Conservation (phyloP, 2,888 invertebrate species). For the Caenorhabditis virilis region DNA sequence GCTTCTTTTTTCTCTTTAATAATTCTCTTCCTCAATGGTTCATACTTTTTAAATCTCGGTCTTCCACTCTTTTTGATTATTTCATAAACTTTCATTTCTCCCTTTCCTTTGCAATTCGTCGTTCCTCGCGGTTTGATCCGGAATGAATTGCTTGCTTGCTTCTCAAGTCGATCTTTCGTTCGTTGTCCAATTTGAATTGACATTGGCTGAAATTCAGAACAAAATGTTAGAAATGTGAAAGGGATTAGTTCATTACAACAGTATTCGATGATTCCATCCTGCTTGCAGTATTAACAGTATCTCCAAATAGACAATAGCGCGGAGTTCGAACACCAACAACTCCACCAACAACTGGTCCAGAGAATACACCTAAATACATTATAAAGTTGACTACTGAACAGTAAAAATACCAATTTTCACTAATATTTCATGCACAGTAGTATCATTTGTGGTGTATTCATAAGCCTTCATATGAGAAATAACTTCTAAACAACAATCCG, state of each 20-base stretch:
- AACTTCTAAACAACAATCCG: constrained; percentile 56
- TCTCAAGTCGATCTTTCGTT: constrained; percentile 48
- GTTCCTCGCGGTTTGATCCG: constrained; percentile 26
- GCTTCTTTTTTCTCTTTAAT: constrained; percentile 21
- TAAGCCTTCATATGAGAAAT: constrained; percentile 34
- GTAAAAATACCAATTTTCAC: constrained; percentile 45
- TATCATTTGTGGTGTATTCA: constrained; percentile 36
- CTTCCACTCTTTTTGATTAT: constrained; percentile 30
- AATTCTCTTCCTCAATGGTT: constrained; percentile 28
- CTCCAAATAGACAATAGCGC: constrained; percentile 59
- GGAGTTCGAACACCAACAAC: constrained; percentile 56
- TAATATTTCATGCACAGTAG: constrained; percentile 29
- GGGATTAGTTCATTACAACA: background rate
- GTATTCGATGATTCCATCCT: constrained; percentile 56
- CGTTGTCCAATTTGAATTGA: constrained; percentile 50
- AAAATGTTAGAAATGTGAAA: no score
- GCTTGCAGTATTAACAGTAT: constrained; percentile 58
- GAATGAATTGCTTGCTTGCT: constrained; percentile 36
- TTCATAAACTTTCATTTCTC: constrained; percentile 27
- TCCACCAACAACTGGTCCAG: constrained; percentile 56
- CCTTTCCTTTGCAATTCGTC: constrained; percentile 23
- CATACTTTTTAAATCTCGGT: constrained; percentile 25
- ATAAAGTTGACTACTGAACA: no score
- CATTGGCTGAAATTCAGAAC: constrained; percentile 46
- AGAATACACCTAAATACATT: no score